phyloP scores from a whole-genome alignment of 2,888 invertebrate species.

The Smittia sp. region DNA sequence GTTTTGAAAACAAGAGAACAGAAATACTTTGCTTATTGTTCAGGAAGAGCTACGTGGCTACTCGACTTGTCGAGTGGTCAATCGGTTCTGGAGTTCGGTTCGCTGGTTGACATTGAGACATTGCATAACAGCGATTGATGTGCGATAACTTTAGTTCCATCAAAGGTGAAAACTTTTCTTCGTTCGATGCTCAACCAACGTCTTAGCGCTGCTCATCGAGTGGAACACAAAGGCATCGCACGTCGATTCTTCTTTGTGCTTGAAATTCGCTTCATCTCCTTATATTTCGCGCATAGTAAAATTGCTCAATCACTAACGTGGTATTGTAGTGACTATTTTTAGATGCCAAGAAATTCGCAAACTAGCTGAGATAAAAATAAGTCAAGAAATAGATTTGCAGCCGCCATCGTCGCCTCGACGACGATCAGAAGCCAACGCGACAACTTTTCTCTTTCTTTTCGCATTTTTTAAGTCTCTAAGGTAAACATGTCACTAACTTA shows the following conservation, averaged over 20 bases:
- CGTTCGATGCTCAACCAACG: no score
- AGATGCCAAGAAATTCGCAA: constrained; percentile 2
- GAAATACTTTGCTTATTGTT: no score
- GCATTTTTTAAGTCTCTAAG: not conserved
- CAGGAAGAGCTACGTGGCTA: no score
- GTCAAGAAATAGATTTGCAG: not conserved
- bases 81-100: no score
- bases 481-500: not conserved
- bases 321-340: not conserved
- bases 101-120: no score
- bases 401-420: not conserved
- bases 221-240: not conserved
- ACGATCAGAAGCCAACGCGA: not conserved
- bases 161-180: no score
- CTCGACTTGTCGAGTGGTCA: no score
- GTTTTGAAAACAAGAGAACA: no score
- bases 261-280: not conserved
- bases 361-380: not conserved
- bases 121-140: no score
- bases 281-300: not conserved
- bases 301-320: not conserved
- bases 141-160: no score
- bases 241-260: not conserved
- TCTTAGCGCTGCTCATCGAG: no score
- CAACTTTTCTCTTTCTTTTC: not conserved